Base-by-base conservation (phyloP, 2,113 vertebrate genomes). In the Antechinus stuartii region DNA sequence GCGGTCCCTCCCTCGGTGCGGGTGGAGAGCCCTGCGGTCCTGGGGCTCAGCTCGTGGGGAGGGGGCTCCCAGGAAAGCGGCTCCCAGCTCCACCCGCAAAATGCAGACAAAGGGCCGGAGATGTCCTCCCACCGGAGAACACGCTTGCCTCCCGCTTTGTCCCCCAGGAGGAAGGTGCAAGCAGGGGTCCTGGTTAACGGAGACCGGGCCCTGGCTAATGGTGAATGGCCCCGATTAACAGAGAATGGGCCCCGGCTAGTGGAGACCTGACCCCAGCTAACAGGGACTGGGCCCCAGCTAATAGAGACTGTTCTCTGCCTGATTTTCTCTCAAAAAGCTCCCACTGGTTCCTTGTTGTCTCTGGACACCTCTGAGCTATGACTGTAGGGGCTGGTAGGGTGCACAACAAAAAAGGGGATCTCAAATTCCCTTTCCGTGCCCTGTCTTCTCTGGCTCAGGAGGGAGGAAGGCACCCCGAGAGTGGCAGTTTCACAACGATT, bases 1-100 rank as follows among this genome's bases (percentile, higher is more conserved):
- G 98, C 98, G 98, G 98, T 68, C 1, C 49, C 90, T 27, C 5
- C 42, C 91, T 47, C 92, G 26, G 24, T 3, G 26, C 14, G 0
- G n/a, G 47, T 50, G 6, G 92, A n/a, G 22, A 9, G 6, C 50
- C 92, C 92, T n/a, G 1, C 23, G 19, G 42, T 42, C 50, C 49
- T 27, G 90, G 50, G 35, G 27, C 50, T 50, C 27, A 3, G 30
- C 90, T 35, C 14, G 6, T 25, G 24, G 50, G 12, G 46, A 53
- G 25, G 3, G 16, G 68, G 22, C 35, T n/a, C 22, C 16, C 16
- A 4, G 35, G 35, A 76, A 42, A 76, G 16, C 68, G 6, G 68
- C 68, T 42, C 68, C 35, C 68, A 42, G 6, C 35, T 76, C 68
- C 16, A 42, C 14, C 14, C 0, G 6, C 68, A 7, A 22, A 35